Evolutionary conservation across 2,888 invertebrate genomes (phyloP), one percentile per base, ranked within the genome.

Genomic region (Actias luna): DNA sequence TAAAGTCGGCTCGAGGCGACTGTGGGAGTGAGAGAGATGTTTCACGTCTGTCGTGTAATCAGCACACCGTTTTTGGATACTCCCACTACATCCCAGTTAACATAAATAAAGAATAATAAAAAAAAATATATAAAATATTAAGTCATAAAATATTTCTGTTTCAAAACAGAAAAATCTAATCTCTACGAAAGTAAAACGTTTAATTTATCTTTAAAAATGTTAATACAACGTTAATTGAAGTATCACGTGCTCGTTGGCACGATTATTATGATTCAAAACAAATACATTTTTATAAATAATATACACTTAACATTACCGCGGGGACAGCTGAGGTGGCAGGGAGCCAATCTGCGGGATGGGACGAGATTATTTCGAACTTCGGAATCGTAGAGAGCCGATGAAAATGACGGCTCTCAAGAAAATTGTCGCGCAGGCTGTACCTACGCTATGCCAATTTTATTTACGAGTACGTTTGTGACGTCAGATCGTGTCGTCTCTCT

Each of bases 201-300:
- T 50, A 52, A 39, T 59, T 36, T 63, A 55, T 31, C 36, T 59
- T 59, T 42, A 42, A 59, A 55, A 39, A 27, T 52, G 12, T 31
- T 59, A 55, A 63, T 36, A 59, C 55, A 59, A 60, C 59, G 60
- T 61, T 64, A 64, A 64, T 64, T 72, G 72, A 69, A 64, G 62
- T 69, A 75, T 86, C 87, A 87, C 84, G 83, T 85, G 83, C 66
- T 61, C 29, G 62, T 67, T 67, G 68, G 74, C 76, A 73, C 68
- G 64, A 69, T 66, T 73, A 75, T 79, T 82, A 85, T 84, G 78
- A 87, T 89, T 87, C 82, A 88, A 89, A 89, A 91, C 89, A 89
- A 87, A 88, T 84, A 84, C 78, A 78, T 76, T 83, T 89, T 86
- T 89, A 89, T 86, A 85, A 88, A 90, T 89, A 89, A 84, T 85